Percentiles rank a stretch among this genome's conserved stretches.
These are phyloP conservation scores for Philopotamus ludificatus DNA, from an alignment of 1,140 invertebrate genomes.

Conservation along the genomic window DNA sequence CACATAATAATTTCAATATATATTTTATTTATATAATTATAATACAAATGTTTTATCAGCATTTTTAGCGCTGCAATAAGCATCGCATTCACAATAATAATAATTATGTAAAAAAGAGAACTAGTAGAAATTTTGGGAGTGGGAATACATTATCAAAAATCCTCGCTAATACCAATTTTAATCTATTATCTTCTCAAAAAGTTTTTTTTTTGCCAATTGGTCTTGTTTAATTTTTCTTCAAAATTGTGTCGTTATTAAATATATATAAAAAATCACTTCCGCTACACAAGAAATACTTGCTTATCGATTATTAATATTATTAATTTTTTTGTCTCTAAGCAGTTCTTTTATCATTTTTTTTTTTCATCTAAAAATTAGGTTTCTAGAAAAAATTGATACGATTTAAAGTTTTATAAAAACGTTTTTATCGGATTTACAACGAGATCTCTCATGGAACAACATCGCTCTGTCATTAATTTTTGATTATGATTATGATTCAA, in stretches of 20 bases:
- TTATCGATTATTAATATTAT: constrained; percentile 15
- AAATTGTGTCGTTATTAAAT: constrained; percentile 23
- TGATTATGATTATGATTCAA: too few relatives aligned
- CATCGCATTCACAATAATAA: constrained; percentile 28
- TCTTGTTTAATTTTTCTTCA: constrained; percentile 22
- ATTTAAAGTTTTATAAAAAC: constrained; percentile 12
- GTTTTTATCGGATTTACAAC: constrained; percentile 11
- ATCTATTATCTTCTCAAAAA: constrained; percentile 10
- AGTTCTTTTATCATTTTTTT: constrained; percentile 28
- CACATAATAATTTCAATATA: constrained; percentile 5
- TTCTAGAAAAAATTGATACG: constrained; percentile 30
- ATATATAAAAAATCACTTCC: constrained; percentile 27
- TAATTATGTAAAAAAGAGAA: constrained; percentile 32
- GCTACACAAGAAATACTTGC: constrained; percentile 9
- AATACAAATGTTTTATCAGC: constrained; percentile 32
- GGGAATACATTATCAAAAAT: constrained; percentile 28
- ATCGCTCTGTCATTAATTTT: background rate
- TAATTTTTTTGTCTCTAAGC: constrained; percentile 25
- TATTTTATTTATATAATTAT: constrained; percentile 33
- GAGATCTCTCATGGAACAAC: constrained; percentile 11
- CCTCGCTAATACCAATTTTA: constrained; percentile 24
- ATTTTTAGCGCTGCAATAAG: constrained; percentile 20
- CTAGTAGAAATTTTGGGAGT: constrained; percentile 29
- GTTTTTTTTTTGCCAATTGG: constrained; percentile 30
- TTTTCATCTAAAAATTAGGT: constrained; percentile 10